These are phyloP conservation scores for Lasioglossum figueresi DNA, from an alignment of 2,888 invertebrate genomes.

Conservation along the genomic window DNA sequence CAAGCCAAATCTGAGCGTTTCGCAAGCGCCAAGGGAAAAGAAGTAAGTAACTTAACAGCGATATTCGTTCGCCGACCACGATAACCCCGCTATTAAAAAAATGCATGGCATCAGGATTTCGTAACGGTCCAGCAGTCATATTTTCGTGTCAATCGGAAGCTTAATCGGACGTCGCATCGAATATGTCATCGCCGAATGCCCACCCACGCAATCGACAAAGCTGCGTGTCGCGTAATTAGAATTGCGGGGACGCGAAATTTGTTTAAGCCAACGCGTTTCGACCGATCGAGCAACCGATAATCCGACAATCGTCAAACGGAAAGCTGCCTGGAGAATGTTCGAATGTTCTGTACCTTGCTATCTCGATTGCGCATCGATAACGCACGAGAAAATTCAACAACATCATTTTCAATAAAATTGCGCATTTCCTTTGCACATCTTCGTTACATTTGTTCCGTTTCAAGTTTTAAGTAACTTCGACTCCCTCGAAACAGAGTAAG, in stretches of 20 bases:
- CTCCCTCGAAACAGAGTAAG: too few species aligned
- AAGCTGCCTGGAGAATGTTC: neutral
- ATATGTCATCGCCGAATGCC: constrained; percentile 28
- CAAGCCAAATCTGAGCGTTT: neutral
- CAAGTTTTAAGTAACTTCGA: too few species aligned
- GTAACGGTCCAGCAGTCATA: neutral
- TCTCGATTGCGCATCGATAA: neutral
- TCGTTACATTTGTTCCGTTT: neutral
- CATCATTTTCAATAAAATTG: neutral
- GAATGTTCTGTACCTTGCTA: neutral
- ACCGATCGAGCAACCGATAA: constrained; percentile 23
- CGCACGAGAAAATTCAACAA: neutral
- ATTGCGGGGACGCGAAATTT: constrained; percentile 22
- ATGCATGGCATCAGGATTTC: neutral
- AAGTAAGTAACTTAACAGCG: neutral
- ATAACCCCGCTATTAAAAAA: neutral
- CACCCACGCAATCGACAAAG: neutral
- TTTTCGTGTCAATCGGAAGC: constrained; percentile 19
- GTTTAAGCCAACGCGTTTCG: constrained; percentile 29
- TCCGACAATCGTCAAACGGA: neutral
- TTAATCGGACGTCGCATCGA: constrained; percentile 37
- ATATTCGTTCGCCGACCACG: neutral
- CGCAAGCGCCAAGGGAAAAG: neutral
- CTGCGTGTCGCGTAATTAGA: constrained; percentile 10
- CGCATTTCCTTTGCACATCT: neutral